Evolutionary conservation across 2,888 invertebrate genomes (phyloP).

Genomic region (Trachelus troglodyta): DNA sequence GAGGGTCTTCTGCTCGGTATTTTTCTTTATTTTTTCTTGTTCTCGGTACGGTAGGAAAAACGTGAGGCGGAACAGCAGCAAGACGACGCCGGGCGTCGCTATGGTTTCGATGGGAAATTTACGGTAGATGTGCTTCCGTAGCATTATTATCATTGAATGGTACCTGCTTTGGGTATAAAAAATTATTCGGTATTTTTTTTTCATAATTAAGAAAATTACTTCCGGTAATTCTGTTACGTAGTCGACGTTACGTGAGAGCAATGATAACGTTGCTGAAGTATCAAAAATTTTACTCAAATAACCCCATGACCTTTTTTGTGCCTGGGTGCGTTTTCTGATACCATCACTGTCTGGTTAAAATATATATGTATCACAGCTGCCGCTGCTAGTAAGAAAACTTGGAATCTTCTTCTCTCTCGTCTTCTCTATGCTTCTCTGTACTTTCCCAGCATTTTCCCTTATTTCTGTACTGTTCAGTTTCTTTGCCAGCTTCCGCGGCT

Average conservation of each 20-base stretch:
- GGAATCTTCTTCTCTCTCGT: not conserved
- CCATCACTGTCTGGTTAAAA: too few relatives aligned
- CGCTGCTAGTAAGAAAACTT: not conserved
- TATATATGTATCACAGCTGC: not conserved
- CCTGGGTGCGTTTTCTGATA: not conserved
- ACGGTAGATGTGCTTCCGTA: not conserved
- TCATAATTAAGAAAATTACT: not conserved
- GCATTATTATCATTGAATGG: not conserved
- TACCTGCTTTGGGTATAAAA: not conserved
- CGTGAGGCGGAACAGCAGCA: not conserved
- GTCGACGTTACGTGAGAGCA: not conserved
- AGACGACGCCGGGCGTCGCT: not conserved
- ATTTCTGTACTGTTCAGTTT: not conserved
- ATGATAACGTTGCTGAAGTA: not conserved
- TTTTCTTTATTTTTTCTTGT: not conserved
- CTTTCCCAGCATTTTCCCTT: not conserved
- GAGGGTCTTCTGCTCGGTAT: not conserved
- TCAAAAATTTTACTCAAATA: not conserved
- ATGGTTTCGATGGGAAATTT: not conserved
- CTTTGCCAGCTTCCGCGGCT: not conserved
- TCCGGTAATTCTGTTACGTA: not conserved
- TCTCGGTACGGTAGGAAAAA: not conserved
- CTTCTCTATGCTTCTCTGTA: not conserved
- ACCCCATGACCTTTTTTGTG: not conserved
- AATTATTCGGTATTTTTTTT: not conserved